Percentiles rank a stretch among this genome's conserved stretches.
Conservation (phyloP, 1,140 invertebrate genomes). For the Drosophila santomea region DNA sequence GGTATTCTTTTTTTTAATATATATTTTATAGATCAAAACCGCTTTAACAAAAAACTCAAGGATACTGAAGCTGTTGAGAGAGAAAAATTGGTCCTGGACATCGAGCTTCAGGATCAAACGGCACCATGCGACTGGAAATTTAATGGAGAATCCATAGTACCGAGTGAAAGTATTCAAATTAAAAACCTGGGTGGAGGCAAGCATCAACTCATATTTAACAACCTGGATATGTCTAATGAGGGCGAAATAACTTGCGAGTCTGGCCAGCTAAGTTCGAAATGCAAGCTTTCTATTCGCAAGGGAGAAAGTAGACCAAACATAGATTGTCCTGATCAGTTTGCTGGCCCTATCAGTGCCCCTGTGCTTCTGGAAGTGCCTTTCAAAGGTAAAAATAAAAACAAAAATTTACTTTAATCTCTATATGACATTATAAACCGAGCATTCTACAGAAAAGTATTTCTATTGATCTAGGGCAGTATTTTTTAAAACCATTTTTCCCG, state of each 20-base stretch:
- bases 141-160: conserved; percentile 93
- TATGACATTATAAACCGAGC: no score
- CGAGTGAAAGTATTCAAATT: conserved; percentile 92
- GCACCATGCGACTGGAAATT: conserved; percentile 97
- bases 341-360: conserved; percentile 91
- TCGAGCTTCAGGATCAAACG: conserved; percentile 97
- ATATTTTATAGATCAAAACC: conserved; percentile 91
- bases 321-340: conserved; percentile 92
- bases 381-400: conserved; percentile 88
- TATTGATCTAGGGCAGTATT: no score
- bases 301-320: conserved; percentile 93
- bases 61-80: conserved; percentile 96
- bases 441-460: no score
- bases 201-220: conserved; percentile 95
- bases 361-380: conserved; percentile 95
- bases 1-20: conserved; percentile 7
- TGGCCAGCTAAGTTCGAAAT: conserved; percentile 91
- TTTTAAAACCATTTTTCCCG: no score
- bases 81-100: conserved; percentile 94
- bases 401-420: not conserved
- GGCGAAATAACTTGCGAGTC: conserved; percentile 95
- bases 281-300: conserved; percentile 93
- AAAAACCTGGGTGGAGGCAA: conserved; percentile 96
- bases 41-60: conserved; percentile 98
- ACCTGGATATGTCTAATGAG: conserved; percentile 91